Evolutionary conservation across 2,113 vertebrate genomes (phyloP), one percentile per base, ranked within the genome.

Genomic region (Spilogale gracilis): DNA sequence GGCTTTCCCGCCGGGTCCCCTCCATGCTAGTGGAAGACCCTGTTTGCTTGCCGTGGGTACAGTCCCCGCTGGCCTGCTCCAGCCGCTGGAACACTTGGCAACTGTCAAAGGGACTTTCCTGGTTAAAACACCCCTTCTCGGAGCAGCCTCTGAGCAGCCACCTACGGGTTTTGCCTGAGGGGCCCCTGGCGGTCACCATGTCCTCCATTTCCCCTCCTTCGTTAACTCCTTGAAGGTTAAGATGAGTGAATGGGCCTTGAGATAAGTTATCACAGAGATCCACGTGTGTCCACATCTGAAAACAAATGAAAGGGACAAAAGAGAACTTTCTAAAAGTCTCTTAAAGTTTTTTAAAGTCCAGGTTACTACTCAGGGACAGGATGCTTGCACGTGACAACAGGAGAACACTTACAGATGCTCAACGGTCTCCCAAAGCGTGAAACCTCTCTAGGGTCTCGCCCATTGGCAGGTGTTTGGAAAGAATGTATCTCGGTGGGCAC

Each of bases 281-380:
- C 50, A 16, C 10, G 18, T 21, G 30, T 61, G 81, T 84, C 76
- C 38, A 21, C 69, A 52, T 56, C 67, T 71, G 71, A 90, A 67
- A 90, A 86, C 52, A 81, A 96, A 54, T 0, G 1, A 63, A 86
- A 94, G 93, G 86, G 86, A 85, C 76, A 91, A 74, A 74, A 73
- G 11, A 30, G 2, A 54, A 18, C 56, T 61, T 61, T 25, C 25
- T 61, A 9, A 54, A 61, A 61, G 60, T 61, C 60, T 61, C 25
- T 61, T 25, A 25, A 61, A 61, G 52, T 38, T 52, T 48, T 78
- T 63, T 83, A 45, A 76, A 38, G 81, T 61, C 83, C 52, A 54
- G 20, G 17, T 88, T 43, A 17, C 38, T 23, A 0, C 67, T 48
- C 27, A 7, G 48, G 27, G 78, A 81, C 61, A 65, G 45, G 38